Percentiles rank a stretch among this genome's conserved stretches.
Conservation (phyloP, 2,113 vertebrate species). For the Eclectus roratus region DNA sequence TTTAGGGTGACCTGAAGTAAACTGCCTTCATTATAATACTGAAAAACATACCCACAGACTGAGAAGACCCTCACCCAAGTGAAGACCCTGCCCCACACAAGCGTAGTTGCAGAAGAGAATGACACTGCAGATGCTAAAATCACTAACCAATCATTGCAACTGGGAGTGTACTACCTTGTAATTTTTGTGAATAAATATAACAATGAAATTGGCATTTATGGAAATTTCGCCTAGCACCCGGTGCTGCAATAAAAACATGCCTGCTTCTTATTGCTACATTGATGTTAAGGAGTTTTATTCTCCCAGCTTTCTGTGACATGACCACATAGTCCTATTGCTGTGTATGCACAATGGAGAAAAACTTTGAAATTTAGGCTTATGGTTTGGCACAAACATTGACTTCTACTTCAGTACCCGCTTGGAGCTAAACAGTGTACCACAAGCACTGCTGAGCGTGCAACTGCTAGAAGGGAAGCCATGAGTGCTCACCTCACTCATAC, state of each 20-base stretch:
- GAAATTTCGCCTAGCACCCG: not conserved
- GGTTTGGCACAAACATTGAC: not conserved
- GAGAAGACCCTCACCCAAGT: not conserved
- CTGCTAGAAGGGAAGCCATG: not conserved
- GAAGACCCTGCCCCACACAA: not conserved
- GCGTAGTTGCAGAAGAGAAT: not conserved
- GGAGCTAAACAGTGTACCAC: not conserved
- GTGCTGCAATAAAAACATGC: not conserved
- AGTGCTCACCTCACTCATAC: fast-evolving
- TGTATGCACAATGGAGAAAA: not conserved
- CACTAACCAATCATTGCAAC: not conserved
- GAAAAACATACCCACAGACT: not conserved
- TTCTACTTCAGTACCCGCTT: not conserved
- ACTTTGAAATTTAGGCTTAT: not conserved
- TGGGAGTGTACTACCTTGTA: not conserved
- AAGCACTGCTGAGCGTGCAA: not conserved
- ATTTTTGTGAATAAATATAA: not conserved
- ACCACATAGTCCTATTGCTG: not conserved
- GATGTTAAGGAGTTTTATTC: not conserved
- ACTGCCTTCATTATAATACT: not conserved
- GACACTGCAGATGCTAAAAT: not conserved
- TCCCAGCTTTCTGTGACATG: not conserved
- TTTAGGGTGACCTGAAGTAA: not conserved
- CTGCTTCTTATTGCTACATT: not conserved
- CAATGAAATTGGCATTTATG: not conserved